These are phyloP conservation scores for Eumacrocentrus americanus DNA, from an alignment of 2,888 invertebrate species.

Conservation along the genomic window DNA sequence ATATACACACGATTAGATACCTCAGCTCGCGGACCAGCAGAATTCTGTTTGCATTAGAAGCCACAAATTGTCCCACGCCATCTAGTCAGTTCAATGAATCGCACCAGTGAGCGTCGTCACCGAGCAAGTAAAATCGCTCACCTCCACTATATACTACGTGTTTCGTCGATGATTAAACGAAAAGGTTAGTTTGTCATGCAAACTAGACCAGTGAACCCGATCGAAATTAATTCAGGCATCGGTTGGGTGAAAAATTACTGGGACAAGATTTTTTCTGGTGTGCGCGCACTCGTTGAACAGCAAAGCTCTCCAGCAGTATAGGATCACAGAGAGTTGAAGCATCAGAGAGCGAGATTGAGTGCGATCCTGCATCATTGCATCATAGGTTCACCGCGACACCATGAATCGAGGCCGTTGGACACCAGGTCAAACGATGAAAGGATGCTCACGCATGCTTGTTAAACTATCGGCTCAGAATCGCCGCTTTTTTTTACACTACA, in stretches of 20 bases:
- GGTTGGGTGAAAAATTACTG: conserved; percentile 19
- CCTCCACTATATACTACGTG: background rate
- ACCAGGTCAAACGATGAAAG: background rate
- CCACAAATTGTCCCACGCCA: background rate
- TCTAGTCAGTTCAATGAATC: background rate
- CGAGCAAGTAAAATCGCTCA: background rate
- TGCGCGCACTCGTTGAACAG: background rate
- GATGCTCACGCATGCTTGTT: background rate
- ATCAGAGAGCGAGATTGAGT: background rate
- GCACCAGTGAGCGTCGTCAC: too few relatives aligned
- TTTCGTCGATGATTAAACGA: conserved; percentile 7
- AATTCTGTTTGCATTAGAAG: background rate
- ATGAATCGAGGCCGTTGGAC: background rate
- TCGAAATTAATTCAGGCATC: conserved; percentile 38
- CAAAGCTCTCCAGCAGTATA: background rate
- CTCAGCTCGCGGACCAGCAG: too few relatives aligned
- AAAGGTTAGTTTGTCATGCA: conserved; percentile 36
- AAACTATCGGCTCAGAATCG: background rate
- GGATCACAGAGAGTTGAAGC: background rate
- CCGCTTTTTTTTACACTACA: background rate
- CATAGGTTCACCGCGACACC: background rate
- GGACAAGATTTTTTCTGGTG: background rate
- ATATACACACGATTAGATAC: too few relatives aligned
- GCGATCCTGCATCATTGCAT: background rate
- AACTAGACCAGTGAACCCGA: conserved; percentile 34